phyloP scores from a whole-genome alignment of 2,797 vertebrate genomes.

The Momotus momota region DNA sequence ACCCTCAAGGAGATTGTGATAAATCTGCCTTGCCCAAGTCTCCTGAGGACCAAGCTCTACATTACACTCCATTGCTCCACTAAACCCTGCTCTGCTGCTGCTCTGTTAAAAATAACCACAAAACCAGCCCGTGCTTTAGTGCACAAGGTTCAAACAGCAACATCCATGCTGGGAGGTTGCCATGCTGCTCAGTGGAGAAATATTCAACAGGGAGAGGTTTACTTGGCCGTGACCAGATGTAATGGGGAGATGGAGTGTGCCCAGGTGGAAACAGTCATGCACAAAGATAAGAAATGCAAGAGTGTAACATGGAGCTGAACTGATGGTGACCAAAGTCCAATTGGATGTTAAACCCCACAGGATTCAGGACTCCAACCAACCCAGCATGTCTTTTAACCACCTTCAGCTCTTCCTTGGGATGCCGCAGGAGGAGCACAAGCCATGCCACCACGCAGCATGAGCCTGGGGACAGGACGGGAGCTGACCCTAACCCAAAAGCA shows the following conservation, averaged over 20 bases:
- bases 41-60: neutral
- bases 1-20: neutral
- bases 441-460: too few species aligned
- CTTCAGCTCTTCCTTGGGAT: neutral
- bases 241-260: neutral
- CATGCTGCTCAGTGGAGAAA: neutral
- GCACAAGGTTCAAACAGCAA: neutral
- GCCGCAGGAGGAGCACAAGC: rapidly evolving
- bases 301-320: neutral
- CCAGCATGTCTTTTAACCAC: neutral
- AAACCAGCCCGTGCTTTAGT: neutral
- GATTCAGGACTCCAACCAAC: neutral
- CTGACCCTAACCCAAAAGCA: neutral
- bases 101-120: slow-evolving; percentile 6
- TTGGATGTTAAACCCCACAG: neutral
- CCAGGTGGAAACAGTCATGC: neutral
- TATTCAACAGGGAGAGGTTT: neutral
- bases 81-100: neutral
- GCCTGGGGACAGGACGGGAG: neutral
- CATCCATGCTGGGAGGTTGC: neutral
- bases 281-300: neutral
- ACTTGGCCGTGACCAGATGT: neutral
- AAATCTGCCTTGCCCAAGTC: neutral
- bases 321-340: neutral
- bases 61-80: neutral